Percentiles rank a stretch among this genome's conserved stretches.
Conservation (phyloP, 2,888 invertebrate species). For the Geophilus truncorum region DNA sequence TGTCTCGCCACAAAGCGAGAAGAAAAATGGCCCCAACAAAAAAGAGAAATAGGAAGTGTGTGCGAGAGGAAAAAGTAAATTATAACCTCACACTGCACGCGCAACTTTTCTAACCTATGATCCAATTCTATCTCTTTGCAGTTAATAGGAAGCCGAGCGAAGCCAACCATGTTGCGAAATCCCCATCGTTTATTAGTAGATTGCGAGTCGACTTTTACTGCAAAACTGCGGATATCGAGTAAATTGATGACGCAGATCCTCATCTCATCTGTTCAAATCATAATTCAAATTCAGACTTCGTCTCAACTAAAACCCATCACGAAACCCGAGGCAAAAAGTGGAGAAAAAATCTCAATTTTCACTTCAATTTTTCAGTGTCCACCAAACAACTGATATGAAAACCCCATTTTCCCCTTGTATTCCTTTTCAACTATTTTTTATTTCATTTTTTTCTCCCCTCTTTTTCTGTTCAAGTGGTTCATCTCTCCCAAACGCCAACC, state of each 20-base stretch:
- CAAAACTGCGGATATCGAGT: neutral
- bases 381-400: no score
- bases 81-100: neutral
- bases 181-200: constrained; percentile 13
- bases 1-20: neutral
- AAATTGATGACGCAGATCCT: neutral
- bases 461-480: neutral
- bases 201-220: neutral
- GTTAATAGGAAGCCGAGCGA: constrained; percentile 24
- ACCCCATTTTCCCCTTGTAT: neutral
- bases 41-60: no score
- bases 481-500: neutral
- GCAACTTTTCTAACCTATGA: constrained; percentile 19
- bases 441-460: no score
- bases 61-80: neutral
- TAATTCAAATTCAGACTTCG: no score
- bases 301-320: no score
- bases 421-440: neutral
- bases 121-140: constrained; percentile 25
- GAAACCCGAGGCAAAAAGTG: no score
- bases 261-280: no score
- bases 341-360: no score
- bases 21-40: neutral
- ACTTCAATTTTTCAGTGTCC: no score
- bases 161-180: constrained; percentile 9